A percentile compares a stretch with the other conserved stretches of the same genome.
Conservation (phyloP, 2,113 vertebrate genomes). For the Brevimyrus niger region DNA sequence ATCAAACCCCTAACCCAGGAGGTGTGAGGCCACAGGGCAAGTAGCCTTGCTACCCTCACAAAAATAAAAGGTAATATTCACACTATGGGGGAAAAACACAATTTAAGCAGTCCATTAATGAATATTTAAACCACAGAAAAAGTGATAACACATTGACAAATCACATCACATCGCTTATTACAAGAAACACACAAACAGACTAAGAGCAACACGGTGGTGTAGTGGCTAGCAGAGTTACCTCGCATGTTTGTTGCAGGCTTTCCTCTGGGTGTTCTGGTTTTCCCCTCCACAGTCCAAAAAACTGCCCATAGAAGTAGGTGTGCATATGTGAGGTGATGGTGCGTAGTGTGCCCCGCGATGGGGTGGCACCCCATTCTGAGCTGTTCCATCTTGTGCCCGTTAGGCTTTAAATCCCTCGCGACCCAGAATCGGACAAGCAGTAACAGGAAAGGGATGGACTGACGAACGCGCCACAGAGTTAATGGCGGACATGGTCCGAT, state of each 20-base stretch:
- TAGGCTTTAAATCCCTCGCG: background rate
- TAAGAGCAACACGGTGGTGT: background rate
- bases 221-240: background rate
- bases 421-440: background rate
- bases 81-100: background rate
- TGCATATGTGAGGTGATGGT: background rate
- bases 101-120: background rate
- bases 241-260: background rate
- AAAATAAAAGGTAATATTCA: background rate
- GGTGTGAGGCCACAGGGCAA: background rate
- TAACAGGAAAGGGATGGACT: background rate
- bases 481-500: background rate
- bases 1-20: background rate
- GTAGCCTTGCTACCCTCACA: background rate
- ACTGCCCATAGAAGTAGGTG: background rate
- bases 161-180: background rate
- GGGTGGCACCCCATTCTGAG: background rate
- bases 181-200: background rate
- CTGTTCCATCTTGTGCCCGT: background rate
- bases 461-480: background rate
- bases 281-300: background rate
- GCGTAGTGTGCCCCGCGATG: background rate
- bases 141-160: background rate
- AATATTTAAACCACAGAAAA: background rate
- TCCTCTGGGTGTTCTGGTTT: background rate